phyloP scores from a whole-genome alignment of 2,888 invertebrate species.

The Orchestes rusci region DNA sequence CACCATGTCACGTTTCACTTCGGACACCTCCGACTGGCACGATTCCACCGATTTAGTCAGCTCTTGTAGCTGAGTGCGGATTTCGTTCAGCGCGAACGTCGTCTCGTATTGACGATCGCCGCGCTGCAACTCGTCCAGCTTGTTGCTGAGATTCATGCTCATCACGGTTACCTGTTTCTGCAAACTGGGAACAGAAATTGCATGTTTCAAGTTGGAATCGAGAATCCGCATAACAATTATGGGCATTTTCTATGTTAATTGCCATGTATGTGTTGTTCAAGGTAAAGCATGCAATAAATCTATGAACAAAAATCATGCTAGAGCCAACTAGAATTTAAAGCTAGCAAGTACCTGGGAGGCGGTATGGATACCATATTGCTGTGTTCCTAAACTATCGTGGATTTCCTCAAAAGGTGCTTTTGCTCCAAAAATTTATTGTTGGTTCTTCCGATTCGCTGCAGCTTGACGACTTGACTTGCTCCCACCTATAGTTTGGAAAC shows the following conservation, averaged over 20 bases:
- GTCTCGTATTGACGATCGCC: slow-evolving; percentile 84
- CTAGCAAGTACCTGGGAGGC: slow-evolving; percentile 51
- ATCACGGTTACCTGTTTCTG: slow-evolving; percentile 97
- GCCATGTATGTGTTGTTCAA: too few species aligned
- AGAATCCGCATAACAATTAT: too few species aligned
- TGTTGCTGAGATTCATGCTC: slow-evolving; percentile 92
- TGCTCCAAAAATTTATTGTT: slow-evolving; percentile 16
- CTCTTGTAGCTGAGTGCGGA: slow-evolving; percentile 86
- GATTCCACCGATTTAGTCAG: slow-evolving; percentile 91
- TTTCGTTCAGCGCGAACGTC: slow-evolving; percentile 89
- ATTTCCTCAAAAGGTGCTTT: too few species aligned
- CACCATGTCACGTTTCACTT: slow-evolving; percentile 91
- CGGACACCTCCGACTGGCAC: slow-evolving; percentile 89
- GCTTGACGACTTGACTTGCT: slow-evolving; percentile 35
- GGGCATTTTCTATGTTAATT: too few species aligned
- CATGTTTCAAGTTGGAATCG: not conserved
- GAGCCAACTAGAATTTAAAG: slow-evolving; percentile 5
- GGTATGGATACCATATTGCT: slow-evolving; percentile 59
- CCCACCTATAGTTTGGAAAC: slow-evolving; percentile 47
- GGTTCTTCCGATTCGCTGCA: slow-evolving; percentile 17
- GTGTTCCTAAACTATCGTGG: slow-evolving; percentile 52
- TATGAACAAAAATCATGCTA: too few species aligned
- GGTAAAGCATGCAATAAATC: too few species aligned
- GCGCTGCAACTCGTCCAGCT: slow-evolving; percentile 88
- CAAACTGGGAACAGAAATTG: slow-evolving; percentile 71